A percentile compares a stretch with the other conserved stretches of the same genome.
Conservation (phyloP, 2,797 vertebrate species). For the Cyprinodon diabolis region DNA sequence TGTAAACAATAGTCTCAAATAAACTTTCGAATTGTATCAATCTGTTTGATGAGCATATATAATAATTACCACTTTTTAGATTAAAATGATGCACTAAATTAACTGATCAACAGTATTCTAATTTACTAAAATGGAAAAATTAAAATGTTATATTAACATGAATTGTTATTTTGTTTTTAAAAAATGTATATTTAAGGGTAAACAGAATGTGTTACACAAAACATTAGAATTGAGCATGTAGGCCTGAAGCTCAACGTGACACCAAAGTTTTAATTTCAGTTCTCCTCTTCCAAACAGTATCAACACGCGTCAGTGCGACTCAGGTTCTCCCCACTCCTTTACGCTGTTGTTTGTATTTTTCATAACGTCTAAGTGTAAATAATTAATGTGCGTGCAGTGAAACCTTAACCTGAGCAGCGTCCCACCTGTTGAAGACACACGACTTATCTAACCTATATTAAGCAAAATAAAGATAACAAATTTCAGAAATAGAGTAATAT, state of each 20-base stretch:
- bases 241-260: conserved; percentile 5
- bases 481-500: background rate
- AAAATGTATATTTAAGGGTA: too few species aligned
- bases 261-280: conserved; percentile 14
- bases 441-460: background rate
- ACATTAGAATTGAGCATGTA: background rate
- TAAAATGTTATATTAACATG: background rate
- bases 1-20: background rate
- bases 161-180: background rate
- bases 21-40: background rate
- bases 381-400: conserved; percentile 78
- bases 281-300: conserved; percentile 17
- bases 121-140: background rate
- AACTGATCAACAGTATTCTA: background rate
- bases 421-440: conserved; percentile 74
- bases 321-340: conserved; percentile 36
- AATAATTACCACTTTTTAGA: background rate
- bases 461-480: background rate
- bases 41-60: background rate
- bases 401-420: conserved; percentile 68
- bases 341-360: conserved; percentile 71
- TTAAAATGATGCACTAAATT: background rate
- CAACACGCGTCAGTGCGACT: conserved; percentile 34
- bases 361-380: conserved; percentile 78
- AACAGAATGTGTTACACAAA: background rate